Evolutionary conservation across 2,113 vertebrate genomes (phyloP), one percentile per base, ranked within the genome.

Genomic region (Callaeas wilsoni): DNA sequence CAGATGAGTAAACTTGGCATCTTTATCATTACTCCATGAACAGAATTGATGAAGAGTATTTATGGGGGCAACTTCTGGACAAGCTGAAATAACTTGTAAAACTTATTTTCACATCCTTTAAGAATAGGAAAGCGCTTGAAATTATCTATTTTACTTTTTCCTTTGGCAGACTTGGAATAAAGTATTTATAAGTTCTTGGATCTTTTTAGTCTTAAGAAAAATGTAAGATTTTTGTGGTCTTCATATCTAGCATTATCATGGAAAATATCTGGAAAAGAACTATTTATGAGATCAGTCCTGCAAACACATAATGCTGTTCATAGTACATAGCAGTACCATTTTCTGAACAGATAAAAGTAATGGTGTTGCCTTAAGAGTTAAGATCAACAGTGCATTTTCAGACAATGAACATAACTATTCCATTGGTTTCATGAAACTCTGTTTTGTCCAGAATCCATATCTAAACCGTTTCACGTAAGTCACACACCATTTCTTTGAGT

Each of bases 81-180:
- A 86, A 74, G 55, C 25, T 91, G 82, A 83, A 86, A 76, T 49
- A 90, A 95, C 87, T 87, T 65, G 42, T 73, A 86, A 94, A 95
- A 77, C 20, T 73, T 73, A 35, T 85, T 75, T 78, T 83, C 52
- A 77, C 37, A 37, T 93, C 89, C 33, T 77, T 84, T 75, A 37
- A 78, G 47, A 4, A 77, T 84, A 87, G 3, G 13, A 29, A 87
- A 88, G n/a, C 27, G 39, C 63, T 77, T 75, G 80, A 93, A 80
- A 64, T 63, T 8, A 67, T 49, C 30, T 53, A 41, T 62, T 91
- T 77, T 0, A 4, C 15, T 80, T 85, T 55, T 78, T 84, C 33
- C 15, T 84, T 75, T 90, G 79, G 53, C n/a, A 92, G 47, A 13
- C 44, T 56, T 84, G 20, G 56, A 80, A 86, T 77, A 74, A 64